These are phyloP conservation scores for Nyctereutes procyonoides DNA, from an alignment of 2,113 vertebrate species.

Conservation along the genomic window DNA sequence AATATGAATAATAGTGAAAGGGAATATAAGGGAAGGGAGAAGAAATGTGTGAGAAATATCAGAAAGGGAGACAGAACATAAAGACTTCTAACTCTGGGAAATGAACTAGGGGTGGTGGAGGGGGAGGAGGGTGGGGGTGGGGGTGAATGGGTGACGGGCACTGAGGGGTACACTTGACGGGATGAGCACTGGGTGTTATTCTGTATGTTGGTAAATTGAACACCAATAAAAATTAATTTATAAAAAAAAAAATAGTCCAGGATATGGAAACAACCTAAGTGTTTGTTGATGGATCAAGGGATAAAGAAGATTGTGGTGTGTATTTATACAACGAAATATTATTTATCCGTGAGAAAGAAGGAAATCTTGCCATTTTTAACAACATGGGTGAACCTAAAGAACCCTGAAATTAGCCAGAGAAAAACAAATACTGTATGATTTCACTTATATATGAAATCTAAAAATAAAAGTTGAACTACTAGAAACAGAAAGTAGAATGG, in stretches of 20 bases:
- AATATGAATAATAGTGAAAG: too few species aligned
- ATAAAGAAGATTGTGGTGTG: not conserved
- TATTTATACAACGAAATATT: not conserved
- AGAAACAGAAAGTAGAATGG: not conserved
- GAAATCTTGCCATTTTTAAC: not conserved
- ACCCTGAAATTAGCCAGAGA: not conserved
- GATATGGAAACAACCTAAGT: not conserved
- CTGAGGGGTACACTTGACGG: too few species aligned
- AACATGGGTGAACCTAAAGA: not conserved
- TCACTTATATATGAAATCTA: not conserved
- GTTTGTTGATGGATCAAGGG: not conserved
- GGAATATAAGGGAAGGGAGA: too few species aligned
- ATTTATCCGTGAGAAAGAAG: not conserved
- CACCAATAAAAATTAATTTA: too few species aligned
- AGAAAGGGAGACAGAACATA: too few species aligned
- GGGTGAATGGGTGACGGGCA: too few species aligned
- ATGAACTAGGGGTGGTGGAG: too few species aligned
- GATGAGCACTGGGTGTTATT: too few species aligned
- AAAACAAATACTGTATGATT: conserved; percentile 2
- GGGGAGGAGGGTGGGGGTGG: too few species aligned
- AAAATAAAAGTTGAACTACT: not conserved
- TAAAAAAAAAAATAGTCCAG: not conserved
- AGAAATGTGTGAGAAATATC: too few species aligned
- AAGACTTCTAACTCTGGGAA: too few species aligned
- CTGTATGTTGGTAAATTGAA: too few species aligned